Percentiles rank a stretch among this genome's conserved stretches.
These are phyloP conservation scores for Lonchura striata DNA, from an alignment of 2,113 vertebrate species.

Conservation along the genomic window DNA sequence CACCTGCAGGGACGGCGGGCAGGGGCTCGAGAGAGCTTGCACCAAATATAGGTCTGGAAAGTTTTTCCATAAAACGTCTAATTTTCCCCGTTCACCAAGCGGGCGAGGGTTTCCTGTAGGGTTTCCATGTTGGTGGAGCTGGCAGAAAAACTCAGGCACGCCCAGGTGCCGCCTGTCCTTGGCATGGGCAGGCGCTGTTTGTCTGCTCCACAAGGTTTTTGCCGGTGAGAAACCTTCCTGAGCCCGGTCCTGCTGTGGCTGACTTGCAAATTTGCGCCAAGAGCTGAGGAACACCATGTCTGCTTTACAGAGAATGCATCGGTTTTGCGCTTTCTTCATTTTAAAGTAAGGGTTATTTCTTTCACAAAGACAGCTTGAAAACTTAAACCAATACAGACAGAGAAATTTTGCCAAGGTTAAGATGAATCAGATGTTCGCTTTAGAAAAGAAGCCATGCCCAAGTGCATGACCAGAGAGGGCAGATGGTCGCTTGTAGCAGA, in stretches of 20 bases:
- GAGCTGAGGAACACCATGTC: neutral
- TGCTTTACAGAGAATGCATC: rapidly evolving
- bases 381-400: neutral
- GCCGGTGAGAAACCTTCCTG: neutral
- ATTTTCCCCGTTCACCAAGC: neutral
- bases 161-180: neutral
- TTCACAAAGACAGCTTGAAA: neutral
- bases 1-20: neutral
- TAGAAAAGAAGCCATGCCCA: neutral
- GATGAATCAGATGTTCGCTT: neutral
- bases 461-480: neutral
- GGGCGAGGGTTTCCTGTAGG: neutral
- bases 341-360: neutral
- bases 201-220: neutral
- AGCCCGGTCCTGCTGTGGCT: neutral
- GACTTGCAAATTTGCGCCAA: rapidly evolving
- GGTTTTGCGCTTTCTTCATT: neutral
- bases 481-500: neutral
- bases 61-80: neutral
- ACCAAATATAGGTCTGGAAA: neutral
- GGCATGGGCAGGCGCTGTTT: neutral
- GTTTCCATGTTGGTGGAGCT: neutral
- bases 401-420: neutral
- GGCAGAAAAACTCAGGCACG: neutral
- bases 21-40: neutral